A percentile compares a stretch with the other conserved stretches of the same genome.
Conservation (phyloP, 2,888 invertebrate genomes). For the Perizoma flavofasciatum region DNA sequence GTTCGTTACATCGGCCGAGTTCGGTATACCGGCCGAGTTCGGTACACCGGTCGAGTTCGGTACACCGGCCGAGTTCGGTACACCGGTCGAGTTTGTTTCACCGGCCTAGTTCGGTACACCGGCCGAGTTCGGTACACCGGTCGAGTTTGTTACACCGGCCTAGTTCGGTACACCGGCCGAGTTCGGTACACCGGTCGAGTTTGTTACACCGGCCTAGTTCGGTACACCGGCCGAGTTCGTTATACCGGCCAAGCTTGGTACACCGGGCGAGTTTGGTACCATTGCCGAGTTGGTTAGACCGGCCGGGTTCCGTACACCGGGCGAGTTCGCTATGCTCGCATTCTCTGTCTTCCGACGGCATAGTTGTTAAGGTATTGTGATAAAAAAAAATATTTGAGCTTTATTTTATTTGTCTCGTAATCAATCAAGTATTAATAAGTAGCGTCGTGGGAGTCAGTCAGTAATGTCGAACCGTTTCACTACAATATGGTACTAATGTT, state of each 20-base stretch:
- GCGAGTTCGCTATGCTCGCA: too few species aligned
- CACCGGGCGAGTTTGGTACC: neutral
- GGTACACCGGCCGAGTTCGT: too few species aligned
- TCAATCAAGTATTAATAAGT: slow-evolving; percentile 40
- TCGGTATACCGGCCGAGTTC: neutral
- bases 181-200: too few species aligned
- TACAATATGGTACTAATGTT: slow-evolving; percentile 46
- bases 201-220: neutral
- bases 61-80: neutral
- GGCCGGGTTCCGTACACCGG: too few species aligned
- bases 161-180: too few species aligned
- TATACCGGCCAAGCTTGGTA: too few species aligned
- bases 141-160: neutral
- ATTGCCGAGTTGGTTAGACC: too few species aligned
- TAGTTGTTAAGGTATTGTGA: slow-evolving; percentile 58
- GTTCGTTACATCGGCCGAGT: neutral
- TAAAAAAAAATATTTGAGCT: slow-evolving; percentile 56
- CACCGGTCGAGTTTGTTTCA: neutral
- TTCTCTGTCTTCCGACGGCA: slow-evolving; percentile 25
- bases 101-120: neutral
- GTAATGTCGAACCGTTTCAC: slow-evolving; percentile 30
- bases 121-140: neutral
- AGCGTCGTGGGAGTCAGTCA: slow-evolving; percentile 30
- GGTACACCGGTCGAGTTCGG: slow-evolving; percentile 2
- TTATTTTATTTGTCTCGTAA: slow-evolving; percentile 46